Evolutionary conservation across 2,888 invertebrate species (phyloP), one percentile per base, ranked within the genome.

Genomic region (Dinocampus coccinellae): DNA sequence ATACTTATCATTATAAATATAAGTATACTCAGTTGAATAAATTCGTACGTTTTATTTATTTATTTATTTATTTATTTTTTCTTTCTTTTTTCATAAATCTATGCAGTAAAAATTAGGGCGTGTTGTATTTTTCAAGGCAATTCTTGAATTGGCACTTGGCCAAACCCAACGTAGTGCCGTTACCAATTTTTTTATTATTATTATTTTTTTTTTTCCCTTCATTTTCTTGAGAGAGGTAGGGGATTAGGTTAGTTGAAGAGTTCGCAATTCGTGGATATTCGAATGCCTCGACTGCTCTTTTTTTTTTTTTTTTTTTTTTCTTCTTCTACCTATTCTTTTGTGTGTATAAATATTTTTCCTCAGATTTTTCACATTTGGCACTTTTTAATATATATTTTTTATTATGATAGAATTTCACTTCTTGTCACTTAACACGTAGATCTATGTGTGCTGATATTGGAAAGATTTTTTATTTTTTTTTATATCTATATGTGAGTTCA

Each of bases 121-220:
- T 66, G 72, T 65, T 63, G 72, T 64, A 72, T 69, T 76, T 77
- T 79, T 75, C 58, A 67, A 69, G 75, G 75, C 74, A 78, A 80
- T 78, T 78, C 77, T 67, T 71, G 67, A 75, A 71, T 58, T 80
- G 79, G 80, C 76, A 29, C 55, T 24, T 34, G 55, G 77, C 80
- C 79, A 81, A 79, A 76, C 77, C 75, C 72, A 58, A 70, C 58
- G 63, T 47, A 3, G 47, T 64, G 47, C 26, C 64, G 33, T 33
- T 33, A 33, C n/a, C n/a, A n/a, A n/a, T n/a, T n/a, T 33, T 4
- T 33, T 4, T 33, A 33, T 7, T 3, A 4, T 4, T 33, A 33
- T 7, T 33, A 7, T 7, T 4, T 33, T 7, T 33, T 4, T 33
- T 4, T 33, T 33, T n/a, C 55, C 68, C 24, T 34, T 11, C 61